Evolutionary conservation across 2,113 vertebrate genomes (phyloP), one percentile per base, ranked within the genome.

Genomic region (Rhabdomys dilectus): DNA sequence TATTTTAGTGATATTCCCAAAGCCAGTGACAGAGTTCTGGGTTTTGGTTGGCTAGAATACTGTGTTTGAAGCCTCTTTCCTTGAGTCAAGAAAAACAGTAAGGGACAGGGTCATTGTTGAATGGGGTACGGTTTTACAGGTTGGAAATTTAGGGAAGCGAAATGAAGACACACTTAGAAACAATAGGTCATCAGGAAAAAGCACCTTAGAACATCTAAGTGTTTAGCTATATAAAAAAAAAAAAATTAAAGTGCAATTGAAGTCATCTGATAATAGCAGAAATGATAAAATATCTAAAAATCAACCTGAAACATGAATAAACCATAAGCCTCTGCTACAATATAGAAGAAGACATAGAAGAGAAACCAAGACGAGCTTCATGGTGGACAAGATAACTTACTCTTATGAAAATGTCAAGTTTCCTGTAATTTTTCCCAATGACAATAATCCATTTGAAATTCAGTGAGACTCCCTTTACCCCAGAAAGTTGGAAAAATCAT

Each of bases 331-430:
- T 89, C 82, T 94, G 53, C 42, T 81, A 66, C 39, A 66, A 31
- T 22, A 24, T 26, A 73, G 87, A 94, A 81, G 51, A 56, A 73
- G 39, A 86, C 17, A 82, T 81, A 92, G 76, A 87, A 70, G 81
- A 39, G 51, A 89, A 82, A 26, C 82, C 60, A 93, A 81, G 66
- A 78, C 31, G 24, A 2, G 48, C 11, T 0, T 78, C 48, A 80
- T 3, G 68, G 66, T 77, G 60, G 39, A 70, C 91, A 78, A 58
- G 29, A 77, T 68, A 51, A 75, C 88, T 75, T 31, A 75, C 26
- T 95, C 36, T 89, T 77, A 91, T 2, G 39, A 42, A 86, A 96
- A 91, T 91, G n/a, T 75, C 88, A 82, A 73, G 58, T 82, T n/a
- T 64, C 70, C 68, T 84, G 78, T 89, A 29, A 51, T 7, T 62